Conservation (phyloP, 2,113 vertebrate genomes). For the Myodes glareolus region DNA sequence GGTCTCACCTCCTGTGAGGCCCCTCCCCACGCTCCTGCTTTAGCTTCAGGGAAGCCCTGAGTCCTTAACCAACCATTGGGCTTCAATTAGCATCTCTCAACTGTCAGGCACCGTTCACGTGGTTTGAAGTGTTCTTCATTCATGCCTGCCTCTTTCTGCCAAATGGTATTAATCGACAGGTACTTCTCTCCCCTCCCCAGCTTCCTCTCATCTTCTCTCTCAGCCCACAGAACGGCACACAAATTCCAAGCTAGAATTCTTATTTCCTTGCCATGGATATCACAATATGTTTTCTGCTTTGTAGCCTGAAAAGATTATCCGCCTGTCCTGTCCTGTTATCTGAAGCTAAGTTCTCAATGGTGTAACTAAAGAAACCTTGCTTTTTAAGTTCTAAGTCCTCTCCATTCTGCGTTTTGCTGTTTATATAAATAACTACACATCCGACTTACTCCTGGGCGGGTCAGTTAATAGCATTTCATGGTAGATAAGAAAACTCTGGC, state of each 20-base stretch:
- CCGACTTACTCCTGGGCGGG: neutral
- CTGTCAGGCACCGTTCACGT: neutral
- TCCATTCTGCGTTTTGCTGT: neutral
- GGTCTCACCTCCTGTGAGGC: neutral
- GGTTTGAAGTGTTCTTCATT: neutral
- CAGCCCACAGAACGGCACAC: neutral
- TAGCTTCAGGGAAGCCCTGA: neutral
- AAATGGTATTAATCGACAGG: neutral
- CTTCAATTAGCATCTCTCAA: neutral
- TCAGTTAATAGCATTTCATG: neutral
- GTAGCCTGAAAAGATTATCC: constrained; percentile 14
- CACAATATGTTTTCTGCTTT: constrained; percentile 20
- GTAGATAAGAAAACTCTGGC: neutral
- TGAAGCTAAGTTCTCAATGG: neutral
- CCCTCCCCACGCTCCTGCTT: neutral
- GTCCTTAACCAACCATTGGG: neutral
- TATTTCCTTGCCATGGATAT: neutral
- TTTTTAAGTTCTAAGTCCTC: neutral
- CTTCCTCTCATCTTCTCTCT: neutral
- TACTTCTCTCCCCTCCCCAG: neutral
- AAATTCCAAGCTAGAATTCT: neutral
- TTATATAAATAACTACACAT: neutral
- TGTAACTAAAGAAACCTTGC: neutral
- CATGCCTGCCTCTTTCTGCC: neutral
- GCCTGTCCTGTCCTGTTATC: neutral